phyloP scores from a whole-genome alignment of 2,888 invertebrate genomes.

The Acronicta aceris region DNA sequence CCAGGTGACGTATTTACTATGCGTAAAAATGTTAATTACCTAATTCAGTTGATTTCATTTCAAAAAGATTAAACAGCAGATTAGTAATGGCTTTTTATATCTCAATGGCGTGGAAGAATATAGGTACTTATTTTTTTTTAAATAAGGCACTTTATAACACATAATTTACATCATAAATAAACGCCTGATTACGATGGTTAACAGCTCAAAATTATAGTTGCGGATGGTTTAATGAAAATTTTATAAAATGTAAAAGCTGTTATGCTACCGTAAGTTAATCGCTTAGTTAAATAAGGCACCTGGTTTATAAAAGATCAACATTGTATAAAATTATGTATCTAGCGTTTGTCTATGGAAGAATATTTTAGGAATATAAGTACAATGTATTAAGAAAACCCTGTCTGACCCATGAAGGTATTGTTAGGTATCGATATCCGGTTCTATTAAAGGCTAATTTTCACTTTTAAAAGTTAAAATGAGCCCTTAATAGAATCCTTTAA shows the following conservation, averaged over 20 bases:
- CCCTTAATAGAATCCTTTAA: no score
- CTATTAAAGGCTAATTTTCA: no score
- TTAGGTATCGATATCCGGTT: no score
- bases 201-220: slow-evolving; percentile 43
- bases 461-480: no score
- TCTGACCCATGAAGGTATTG: no score
- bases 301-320: slow-evolving; percentile 21
- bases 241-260: slow-evolving; percentile 32
- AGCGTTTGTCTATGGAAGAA: neutral
- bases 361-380: no score
- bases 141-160: slow-evolving; percentile 4
- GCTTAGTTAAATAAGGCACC: slow-evolving; percentile 25
- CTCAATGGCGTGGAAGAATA: neutral
- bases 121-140: neutral
- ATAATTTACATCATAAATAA: slow-evolving; percentile 18
- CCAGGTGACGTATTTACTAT: no score
- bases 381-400: no score
- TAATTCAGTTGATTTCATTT: no score
- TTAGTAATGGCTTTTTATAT: no score
- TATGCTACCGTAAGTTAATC: slow-evolving; percentile 43
- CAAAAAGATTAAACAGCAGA: no score
- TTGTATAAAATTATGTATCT: neutral
- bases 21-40: no score
- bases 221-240: slow-evolving; percentile 31
- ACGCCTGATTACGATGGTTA: slow-evolving; percentile 37